Evolutionary conservation across 1,140 invertebrate species (phyloP), one percentile per base, ranked within the genome.

Genomic region (Drosophila sproati): DNA sequence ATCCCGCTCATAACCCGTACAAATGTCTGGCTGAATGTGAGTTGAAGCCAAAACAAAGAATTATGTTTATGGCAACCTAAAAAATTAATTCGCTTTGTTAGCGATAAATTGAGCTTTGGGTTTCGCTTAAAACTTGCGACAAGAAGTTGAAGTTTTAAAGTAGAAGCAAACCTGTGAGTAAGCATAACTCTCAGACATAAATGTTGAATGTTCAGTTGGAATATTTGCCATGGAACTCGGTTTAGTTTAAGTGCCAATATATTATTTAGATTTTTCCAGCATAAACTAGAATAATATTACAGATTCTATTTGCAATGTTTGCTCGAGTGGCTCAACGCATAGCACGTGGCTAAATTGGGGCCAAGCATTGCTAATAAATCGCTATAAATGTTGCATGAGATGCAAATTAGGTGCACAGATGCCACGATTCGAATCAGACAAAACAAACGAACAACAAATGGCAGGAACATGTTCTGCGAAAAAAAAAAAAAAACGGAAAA

Each of bases 331-430:
- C 57, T 35, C 43, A 37, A 56, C 34, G 56, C 10, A 3, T 20
- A 56, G 48, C 72, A 78, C 66, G 72, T 78, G 76, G 55, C 31
- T 41, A 29, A 77, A 75, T 66, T 66, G 70, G 10, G 69, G 52
- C 45, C 62, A 47, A 43, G 61, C 75, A 72, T 73, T 70, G 77
- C 85, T 73, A 76, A 89, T 89, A 89, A 89, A 85, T 85, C 50
- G 62, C 41, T 60, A 89, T 71, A 83, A 88, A 89, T 76, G 78
- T 51, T 48, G 52, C 60, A 69, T 60, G 63, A 35, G 54, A 82
- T 73, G 66, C 60, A 73, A 74, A 82, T 73, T 62, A 57, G 41
- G 54, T 47, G 54, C 45, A 60, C 31, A 43, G 39, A 12, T 50
- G 35, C 48, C 20, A 7, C 31, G 54, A 45, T 32, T 8, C 55